Evolutionary conservation across 2,113 vertebrate species (phyloP).

Genomic region (Rhinogobius similis): DNA sequence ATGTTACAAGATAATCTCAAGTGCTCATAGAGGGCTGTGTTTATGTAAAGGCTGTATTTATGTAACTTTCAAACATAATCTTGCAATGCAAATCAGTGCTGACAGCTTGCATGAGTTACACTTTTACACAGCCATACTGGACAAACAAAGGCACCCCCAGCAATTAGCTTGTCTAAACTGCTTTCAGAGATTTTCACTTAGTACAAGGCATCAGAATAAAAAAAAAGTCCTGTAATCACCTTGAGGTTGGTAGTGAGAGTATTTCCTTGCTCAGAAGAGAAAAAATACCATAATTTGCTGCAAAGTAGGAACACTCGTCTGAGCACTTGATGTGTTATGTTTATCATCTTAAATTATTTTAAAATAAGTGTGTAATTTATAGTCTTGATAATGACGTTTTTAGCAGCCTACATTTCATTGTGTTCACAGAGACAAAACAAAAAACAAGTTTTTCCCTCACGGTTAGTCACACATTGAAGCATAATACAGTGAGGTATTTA

Average conservation of each 20-base stretch:
- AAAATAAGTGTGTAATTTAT: neutral
- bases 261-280: neutral
- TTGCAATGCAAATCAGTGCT: conserved; percentile 52
- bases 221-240: no score
- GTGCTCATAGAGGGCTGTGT: conserved; percentile 34
- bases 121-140: neutral
- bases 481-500: no score
- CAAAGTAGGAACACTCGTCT: neutral
- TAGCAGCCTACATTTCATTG: no score
- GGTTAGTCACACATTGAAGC: no score
- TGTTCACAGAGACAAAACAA: no score
- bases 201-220: neutral
- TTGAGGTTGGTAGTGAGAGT: no score
- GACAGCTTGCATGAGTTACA: neutral
- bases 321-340: neutral
- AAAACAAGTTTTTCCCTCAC: no score
- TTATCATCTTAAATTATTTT: neutral
- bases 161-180: neutral
- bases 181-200: conserved; percentile 6
- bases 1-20: conserved; percentile 8
- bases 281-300: neutral
- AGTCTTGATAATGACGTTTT: neutral
- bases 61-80: conserved; percentile 11
- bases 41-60: conserved; percentile 24
- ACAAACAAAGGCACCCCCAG: conserved; percentile 14